These are phyloP conservation scores for Oophaga pumilio DNA, from an alignment of 2,113 vertebrate species.

Conservation along the genomic window DNA sequence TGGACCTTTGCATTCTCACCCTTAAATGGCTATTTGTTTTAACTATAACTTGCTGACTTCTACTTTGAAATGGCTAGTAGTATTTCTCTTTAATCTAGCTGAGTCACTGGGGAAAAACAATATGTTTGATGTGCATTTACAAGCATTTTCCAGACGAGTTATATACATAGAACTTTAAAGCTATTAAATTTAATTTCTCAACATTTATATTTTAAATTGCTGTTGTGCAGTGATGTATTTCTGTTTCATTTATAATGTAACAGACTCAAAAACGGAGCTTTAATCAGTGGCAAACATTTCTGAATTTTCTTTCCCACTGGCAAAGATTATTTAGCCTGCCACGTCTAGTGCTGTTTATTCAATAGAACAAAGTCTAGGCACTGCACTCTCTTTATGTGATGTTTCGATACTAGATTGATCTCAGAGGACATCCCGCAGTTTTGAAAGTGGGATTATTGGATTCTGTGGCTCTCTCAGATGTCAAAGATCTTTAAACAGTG, in stretches of 20 bases:
- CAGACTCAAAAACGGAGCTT: conserved; percentile 79
- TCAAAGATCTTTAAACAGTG: conserved; percentile 98
- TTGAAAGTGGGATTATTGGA: conserved; percentile 99
- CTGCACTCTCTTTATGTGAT: conserved; percentile 91
- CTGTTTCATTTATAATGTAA: conserved; percentile 84
- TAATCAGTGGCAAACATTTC: conserved; percentile 80
- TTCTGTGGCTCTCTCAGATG: conserved; percentile 98
- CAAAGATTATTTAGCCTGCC: conserved; percentile 79
- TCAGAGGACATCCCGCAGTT: conserved; percentile 90
- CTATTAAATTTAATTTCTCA: conserved; percentile 51
- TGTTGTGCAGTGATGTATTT: conserved; percentile 47
- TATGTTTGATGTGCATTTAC: conserved; percentile 38
- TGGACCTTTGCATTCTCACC: background rate
- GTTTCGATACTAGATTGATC: conserved; percentile 99
- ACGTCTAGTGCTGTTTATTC: conserved; percentile 87
- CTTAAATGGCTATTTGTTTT: background rate
- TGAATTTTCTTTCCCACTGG: conserved; percentile 81
- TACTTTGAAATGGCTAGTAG: conserved; percentile 34
- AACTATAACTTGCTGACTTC: background rate
- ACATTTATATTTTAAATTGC: conserved; percentile 48
- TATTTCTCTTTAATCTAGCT: conserved; percentile 41
- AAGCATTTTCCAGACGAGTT: conserved; percentile 27
- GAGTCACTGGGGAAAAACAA: conserved; percentile 35
- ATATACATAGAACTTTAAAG: conserved; percentile 20
- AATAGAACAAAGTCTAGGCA: conserved; percentile 81